phyloP scores from a whole-genome alignment of 2,113 vertebrate species.

The Orientallactaga bullata region DNA sequence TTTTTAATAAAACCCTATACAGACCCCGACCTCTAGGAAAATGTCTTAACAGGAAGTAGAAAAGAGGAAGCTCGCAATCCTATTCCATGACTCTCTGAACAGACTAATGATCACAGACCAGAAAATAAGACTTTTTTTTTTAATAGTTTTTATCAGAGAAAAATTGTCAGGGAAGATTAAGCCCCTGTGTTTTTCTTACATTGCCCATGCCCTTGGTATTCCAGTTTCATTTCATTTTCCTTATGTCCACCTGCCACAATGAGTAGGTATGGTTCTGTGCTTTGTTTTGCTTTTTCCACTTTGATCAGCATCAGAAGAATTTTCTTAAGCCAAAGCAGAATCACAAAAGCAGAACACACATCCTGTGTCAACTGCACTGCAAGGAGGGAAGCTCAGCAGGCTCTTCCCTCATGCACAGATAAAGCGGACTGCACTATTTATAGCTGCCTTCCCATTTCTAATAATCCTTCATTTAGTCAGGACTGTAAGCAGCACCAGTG shows the following conservation, averaged over 20 bases:
- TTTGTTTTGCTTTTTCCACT: conserved; percentile 10
- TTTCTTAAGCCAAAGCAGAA: conserved; percentile 55
- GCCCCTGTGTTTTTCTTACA: neutral
- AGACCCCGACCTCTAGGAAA: conserved; percentile 21
- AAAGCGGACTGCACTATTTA: conserved; percentile 73
- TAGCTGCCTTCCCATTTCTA: conserved; percentile 71
- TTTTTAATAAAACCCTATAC: too few relatives aligned
- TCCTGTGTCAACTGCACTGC: conserved; percentile 67
- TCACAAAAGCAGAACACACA: conserved; percentile 61
- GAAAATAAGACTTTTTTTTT: conserved; percentile 42
- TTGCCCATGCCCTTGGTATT: neutral
- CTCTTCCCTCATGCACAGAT: conserved; percentile 67
- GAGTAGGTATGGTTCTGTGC: neutral
- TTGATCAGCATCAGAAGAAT: conserved; percentile 50
- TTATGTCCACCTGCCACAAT: conserved; percentile 16
- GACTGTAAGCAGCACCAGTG: conserved; percentile 57
- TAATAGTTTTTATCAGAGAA: conserved; percentile 7
- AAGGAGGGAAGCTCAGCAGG: conserved; percentile 53
- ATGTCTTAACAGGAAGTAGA: neutral
- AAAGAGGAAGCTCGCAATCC: rapidly evolving
- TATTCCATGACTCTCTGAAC: neutral
- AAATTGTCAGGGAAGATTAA: conserved; percentile 67
- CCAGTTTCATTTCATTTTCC: neutral
- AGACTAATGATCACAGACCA: neutral
- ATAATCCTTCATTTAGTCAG: conserved; percentile 76